Evolutionary conservation across 2,797 vertebrate species (phyloP).

Genomic region (Clarias fuscus): DNA sequence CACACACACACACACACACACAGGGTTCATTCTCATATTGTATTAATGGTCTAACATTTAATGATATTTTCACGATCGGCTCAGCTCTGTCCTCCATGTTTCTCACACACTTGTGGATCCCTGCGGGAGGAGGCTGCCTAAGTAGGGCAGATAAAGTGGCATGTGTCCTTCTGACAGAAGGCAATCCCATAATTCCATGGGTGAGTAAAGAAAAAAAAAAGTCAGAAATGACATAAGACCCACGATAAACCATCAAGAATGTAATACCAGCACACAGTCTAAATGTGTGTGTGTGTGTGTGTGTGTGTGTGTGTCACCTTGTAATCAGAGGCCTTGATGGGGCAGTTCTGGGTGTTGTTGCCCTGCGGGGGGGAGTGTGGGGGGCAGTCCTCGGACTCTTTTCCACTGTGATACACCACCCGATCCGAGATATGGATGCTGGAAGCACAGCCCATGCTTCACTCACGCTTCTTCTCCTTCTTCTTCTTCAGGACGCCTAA

Average conservation of each 20-base stretch:
- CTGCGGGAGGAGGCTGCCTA: conserved; percentile 1
- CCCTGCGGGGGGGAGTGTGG: conserved; percentile 87
- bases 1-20: not conserved
- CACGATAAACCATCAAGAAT: not conserved
- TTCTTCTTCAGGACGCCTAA: conserved; percentile 22
- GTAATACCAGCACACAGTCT: not conserved
- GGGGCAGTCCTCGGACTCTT: conserved; percentile 85
- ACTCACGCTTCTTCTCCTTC: conserved; percentile 70
- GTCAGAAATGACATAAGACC: conserved; percentile 9
- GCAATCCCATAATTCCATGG: conserved; percentile 21
- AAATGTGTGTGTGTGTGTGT: conserved; percentile 29
- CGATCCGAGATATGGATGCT: conserved; percentile 95
- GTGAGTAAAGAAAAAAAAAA: not conserved
- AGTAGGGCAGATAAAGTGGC: conserved; percentile 25
- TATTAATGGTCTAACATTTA: not conserved
- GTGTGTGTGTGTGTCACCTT: conserved; percentile 78
- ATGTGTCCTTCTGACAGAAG: conserved; percentile 6
- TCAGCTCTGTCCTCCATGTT: not conserved
- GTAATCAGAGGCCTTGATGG: conserved; percentile 85
- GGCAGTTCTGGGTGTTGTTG: conserved; percentile 82
- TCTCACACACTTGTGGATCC: not conserved
- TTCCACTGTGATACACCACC: conserved; percentile 88
- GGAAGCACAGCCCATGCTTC: conserved; percentile 98
- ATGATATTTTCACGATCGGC: not conserved
- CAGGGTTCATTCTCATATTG: not conserved